Evolutionary conservation across 2,113 vertebrate species (phyloP).

Genomic region (Hippocampus comes): DNA sequence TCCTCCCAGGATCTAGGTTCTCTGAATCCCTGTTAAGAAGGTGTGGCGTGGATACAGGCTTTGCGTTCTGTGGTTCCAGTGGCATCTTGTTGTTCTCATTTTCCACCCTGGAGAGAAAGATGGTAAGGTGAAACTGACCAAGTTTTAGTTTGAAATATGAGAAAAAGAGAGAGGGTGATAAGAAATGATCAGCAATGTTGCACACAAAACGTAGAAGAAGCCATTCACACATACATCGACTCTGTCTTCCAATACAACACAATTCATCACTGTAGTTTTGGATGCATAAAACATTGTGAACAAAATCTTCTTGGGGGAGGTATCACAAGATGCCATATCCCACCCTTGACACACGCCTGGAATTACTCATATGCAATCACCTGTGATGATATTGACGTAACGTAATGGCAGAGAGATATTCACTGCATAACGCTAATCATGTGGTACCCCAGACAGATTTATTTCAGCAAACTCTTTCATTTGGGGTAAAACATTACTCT

Average conservation of each 20-base stretch:
- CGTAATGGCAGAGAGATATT: too few relatives aligned
- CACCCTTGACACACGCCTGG: too few relatives aligned
- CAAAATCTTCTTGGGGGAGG: background rate
- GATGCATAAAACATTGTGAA: background rate
- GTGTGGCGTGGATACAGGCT: constrained; percentile 16
- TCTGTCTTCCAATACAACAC: too few relatives aligned
- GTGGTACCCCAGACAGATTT: too few relatives aligned
- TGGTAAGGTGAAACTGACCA: background rate
- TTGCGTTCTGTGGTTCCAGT: constrained; percentile 24
- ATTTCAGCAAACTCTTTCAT: background rate
- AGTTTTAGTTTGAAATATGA: background rate
- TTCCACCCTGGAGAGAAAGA: constrained; percentile 42
- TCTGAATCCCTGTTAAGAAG: constrained; percentile 43
- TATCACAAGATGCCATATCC: background rate
- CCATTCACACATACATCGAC: background rate
- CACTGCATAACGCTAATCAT: too few relatives aligned
- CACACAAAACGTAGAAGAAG: background rate
- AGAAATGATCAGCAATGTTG: background rate
- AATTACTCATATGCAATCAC: background rate
- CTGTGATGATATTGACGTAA: background rate
- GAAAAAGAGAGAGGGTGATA: background rate
- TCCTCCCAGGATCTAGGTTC: constrained; percentile 58
- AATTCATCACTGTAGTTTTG: background rate
- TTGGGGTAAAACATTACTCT: background rate
- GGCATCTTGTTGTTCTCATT: constrained; percentile 54